phyloP scores from a whole-genome alignment of 2,797 vertebrate genomes.

The Tragelaphus eurycerus region DNA sequence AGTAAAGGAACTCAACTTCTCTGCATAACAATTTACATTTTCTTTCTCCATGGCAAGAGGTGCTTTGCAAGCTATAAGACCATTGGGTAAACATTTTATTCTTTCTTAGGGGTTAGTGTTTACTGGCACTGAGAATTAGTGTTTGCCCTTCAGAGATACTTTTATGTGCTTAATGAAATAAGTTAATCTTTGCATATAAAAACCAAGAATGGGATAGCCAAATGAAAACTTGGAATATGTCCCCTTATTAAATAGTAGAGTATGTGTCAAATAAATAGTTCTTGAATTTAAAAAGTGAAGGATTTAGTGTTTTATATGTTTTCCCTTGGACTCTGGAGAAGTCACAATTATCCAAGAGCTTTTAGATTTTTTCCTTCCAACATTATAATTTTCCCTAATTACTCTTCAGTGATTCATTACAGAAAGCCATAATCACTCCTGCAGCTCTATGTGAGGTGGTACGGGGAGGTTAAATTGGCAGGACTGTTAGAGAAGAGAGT shows the following conservation, averaged over 20 bases:
- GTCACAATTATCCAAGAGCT: not conserved
- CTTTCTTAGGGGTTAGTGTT: not conserved
- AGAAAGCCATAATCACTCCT: not conserved
- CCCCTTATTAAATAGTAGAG: not conserved
- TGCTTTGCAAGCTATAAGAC: not conserved
- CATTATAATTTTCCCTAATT: not conserved
- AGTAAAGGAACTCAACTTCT: not conserved
- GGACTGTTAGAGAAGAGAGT: not conserved
- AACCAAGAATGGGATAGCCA: not conserved
- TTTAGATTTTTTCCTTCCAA: not conserved
- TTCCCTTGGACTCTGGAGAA: not conserved
- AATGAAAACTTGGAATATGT: not conserved
- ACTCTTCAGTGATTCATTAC: not conserved
- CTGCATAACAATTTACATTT: not conserved
- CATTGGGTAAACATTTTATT: not conserved
- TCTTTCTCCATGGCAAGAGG: not conserved
- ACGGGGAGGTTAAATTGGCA: not conserved
- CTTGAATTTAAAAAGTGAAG: not conserved
- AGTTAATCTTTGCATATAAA: not conserved
- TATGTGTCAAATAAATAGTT: constrained; percentile 5
- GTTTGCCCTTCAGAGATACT: not conserved
- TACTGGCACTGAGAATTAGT: not conserved
- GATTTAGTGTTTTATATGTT: not conserved
- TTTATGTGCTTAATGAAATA: not conserved
- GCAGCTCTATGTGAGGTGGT: not conserved